Evolutionary conservation across 2,113 vertebrate species (phyloP).

Genomic region (Ictidomys tridecemlineatus): DNA sequence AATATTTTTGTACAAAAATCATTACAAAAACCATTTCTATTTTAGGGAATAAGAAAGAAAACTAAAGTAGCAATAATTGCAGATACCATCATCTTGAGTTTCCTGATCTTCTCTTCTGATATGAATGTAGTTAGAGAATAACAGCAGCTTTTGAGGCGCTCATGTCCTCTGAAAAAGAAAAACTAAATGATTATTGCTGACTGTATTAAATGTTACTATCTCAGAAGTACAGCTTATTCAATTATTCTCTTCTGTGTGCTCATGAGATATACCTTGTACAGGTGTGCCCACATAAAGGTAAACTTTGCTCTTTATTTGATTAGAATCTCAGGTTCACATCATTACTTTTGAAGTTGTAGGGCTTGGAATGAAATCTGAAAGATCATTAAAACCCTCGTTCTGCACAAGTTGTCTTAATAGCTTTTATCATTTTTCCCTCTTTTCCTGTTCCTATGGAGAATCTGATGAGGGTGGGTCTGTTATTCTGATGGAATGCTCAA

Average conservation of each 20-base stretch:
- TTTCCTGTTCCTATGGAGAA: neutral
- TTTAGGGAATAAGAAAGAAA: neutral
- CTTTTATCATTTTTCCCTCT: neutral
- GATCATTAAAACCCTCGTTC: neutral
- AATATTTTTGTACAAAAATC: conserved; percentile 6
- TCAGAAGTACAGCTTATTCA: neutral
- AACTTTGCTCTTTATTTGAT: neutral
- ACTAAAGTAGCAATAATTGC: neutral
- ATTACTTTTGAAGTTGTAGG: neutral
- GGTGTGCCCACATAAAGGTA: neutral
- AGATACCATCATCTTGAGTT: neutral
- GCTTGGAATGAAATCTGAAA: neutral
- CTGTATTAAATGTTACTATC: neutral
- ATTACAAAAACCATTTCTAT: neutral
- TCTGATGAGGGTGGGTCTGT: neutral
- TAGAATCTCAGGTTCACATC: neutral
- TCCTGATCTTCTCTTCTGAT: neutral
- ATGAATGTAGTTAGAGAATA: neutral
- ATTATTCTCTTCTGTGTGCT: neutral
- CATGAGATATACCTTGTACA: neutral
- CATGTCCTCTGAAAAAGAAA: neutral
- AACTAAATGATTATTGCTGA: neutral
- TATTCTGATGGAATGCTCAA: neutral
- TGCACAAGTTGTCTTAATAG: neutral
- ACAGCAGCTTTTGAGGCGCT: neutral